These are phyloP conservation scores for Isurus oxyrinchus DNA, from an alignment of 2,113 vertebrate species.

Conservation along the genomic window DNA sequence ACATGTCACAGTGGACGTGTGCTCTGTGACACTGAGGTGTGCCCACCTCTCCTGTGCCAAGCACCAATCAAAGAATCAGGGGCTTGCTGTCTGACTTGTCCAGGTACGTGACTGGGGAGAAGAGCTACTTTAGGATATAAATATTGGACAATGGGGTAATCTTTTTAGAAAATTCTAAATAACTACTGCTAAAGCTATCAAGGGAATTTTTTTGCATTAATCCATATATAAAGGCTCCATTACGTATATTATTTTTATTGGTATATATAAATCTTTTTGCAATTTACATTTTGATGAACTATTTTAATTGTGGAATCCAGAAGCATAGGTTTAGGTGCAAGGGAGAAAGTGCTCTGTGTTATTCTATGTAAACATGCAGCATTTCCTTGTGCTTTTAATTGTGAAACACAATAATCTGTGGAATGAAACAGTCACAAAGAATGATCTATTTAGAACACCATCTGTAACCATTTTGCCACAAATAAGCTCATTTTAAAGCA, in stretches of 20 bases:
- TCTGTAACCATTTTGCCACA: background rate
- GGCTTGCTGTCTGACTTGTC: slow-evolving; percentile 62
- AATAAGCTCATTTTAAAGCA: background rate
- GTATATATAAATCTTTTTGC: background rate
- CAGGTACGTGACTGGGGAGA: slow-evolving; percentile 49
- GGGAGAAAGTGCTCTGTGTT: background rate
- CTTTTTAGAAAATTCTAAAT: background rate
- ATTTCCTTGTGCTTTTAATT: background rate
- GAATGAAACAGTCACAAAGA: background rate
- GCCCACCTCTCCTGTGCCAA: slow-evolving; percentile 66
- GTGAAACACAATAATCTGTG: background rate
- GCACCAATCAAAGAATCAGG: slow-evolving; percentile 56
- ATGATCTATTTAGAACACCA: background rate
- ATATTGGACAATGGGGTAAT: background rate
- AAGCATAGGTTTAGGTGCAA: background rate
- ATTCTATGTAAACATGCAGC: background rate
- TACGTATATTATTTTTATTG: background rate
- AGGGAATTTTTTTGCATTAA: too few species aligned
- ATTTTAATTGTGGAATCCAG: background rate
- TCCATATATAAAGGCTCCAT: background rate
- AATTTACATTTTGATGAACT: background rate
- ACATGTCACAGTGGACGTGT: slow-evolving; percentile 65
- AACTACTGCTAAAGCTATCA: background rate
- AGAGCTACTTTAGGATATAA: background rate
- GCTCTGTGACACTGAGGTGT: slow-evolving; percentile 65